Percentiles rank a stretch among this genome's conserved stretches.
phyloP scores from a whole-genome alignment of 2,113 vertebrate species.

The Catagonus wagneri region DNA sequence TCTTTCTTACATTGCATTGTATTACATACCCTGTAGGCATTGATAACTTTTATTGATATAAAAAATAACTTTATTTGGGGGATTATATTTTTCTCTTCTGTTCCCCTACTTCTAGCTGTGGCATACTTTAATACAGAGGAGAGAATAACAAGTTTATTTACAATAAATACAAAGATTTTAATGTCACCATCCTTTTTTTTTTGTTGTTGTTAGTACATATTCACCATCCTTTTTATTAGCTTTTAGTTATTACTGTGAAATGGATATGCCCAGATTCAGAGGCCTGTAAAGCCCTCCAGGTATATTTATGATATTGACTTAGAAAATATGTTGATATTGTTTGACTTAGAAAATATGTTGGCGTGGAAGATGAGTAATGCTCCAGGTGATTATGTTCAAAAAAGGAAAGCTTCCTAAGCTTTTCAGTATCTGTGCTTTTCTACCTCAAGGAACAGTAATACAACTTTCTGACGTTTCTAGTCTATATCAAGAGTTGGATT shows the following conservation, averaged over 20 bases:
- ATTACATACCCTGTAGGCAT: background rate
- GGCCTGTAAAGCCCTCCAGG: background rate
- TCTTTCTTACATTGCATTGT: constrained; percentile 27
- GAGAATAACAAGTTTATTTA: constrained; percentile 43
- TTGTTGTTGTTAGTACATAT: too few species aligned
- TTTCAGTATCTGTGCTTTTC: constrained; percentile 54
- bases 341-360: constrained; percentile 55
- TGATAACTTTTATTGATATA: background rate
- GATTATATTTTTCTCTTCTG: background rate
- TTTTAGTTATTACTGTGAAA: constrained; percentile 49
- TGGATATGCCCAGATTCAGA: constrained; percentile 51
- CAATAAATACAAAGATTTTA: constrained; percentile 36
- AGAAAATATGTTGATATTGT: constrained; percentile 35
- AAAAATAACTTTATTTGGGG: constrained; percentile 35
- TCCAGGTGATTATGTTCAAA: constrained; percentile 31
- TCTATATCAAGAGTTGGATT: constrained; percentile 70
- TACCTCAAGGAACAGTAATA: constrained; percentile 54
- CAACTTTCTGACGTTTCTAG: constrained; percentile 69
- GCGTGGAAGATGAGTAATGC: constrained; percentile 41
- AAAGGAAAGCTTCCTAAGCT: constrained; percentile 58
- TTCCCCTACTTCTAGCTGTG: background rate
- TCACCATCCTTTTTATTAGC: background rate
- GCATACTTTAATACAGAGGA: constrained; percentile 43
- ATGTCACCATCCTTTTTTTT: constrained; percentile 4
- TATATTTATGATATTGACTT: constrained; percentile 59